Percentiles rank a stretch among this genome's conserved stretches.
These are phyloP conservation scores for Phataginus tricuspis DNA, from an alignment of 2,797 vertebrate species.

Conservation along the genomic window DNA sequence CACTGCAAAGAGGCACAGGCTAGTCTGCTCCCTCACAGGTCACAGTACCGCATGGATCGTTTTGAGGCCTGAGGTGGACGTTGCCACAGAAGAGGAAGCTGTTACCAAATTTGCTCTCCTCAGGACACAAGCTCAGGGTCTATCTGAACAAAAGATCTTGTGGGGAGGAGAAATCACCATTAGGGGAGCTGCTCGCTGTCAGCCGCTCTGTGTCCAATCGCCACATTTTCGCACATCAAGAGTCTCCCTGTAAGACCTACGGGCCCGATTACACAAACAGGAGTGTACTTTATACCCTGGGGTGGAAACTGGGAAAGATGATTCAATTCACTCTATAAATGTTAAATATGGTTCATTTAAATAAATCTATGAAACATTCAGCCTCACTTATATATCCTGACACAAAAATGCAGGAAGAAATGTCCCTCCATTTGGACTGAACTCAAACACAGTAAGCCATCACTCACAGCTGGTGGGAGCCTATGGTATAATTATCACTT, in stretches of 20 bases:
- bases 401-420: not conserved
- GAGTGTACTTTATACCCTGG: not conserved
- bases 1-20: not conserved
- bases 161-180: not conserved
- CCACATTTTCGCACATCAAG: not conserved
- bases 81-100: not conserved
- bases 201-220: too few relatives aligned
- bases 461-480: not conserved
- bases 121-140: not conserved
- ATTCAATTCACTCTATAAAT: not conserved
- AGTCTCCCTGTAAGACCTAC: not conserved
- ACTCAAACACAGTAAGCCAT: not conserved
- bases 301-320: not conserved
- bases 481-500: not conserved
- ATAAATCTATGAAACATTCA: not conserved
- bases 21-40: not conserved
- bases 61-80: not conserved
- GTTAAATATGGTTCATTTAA: not conserved
- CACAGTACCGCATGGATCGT: not conserved
- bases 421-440: not conserved
- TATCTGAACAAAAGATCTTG: not conserved
- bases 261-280: not conserved
- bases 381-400: not conserved
- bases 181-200: too few relatives aligned
- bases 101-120: not conserved